These are phyloP conservation scores for Trochalopteron elliotii DNA, from an alignment of 2,113 vertebrate genomes.

Conservation along the genomic window DNA sequence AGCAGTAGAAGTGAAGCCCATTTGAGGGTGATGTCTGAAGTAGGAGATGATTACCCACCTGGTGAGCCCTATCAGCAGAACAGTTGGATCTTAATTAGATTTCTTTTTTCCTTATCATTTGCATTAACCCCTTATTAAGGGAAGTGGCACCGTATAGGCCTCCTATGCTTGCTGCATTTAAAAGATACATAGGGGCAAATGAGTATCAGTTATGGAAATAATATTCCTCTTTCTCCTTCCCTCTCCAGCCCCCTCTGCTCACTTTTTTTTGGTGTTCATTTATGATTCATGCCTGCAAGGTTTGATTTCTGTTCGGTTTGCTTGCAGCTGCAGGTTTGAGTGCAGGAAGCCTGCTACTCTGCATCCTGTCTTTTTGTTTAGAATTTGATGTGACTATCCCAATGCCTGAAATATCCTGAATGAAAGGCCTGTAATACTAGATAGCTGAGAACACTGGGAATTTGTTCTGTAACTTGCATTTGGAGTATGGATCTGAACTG, in stretches of 20 bases:
- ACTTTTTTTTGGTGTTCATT: not conserved
- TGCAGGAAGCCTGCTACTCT: not conserved
- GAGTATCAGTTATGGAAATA: not conserved
- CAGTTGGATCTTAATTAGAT: constrained; percentile 65
- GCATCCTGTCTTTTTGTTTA: not conserved
- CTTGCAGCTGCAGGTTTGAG: not conserved
- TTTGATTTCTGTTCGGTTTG: not conserved
- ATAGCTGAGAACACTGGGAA: not conserved
- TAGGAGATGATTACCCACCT: constrained; percentile 50
- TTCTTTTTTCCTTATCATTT: constrained; percentile 15
- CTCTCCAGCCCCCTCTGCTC: not conserved
- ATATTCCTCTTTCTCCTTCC: not conserved
- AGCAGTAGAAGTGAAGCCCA: not conserved
- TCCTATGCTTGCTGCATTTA: constrained; percentile 15
- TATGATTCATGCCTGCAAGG: not conserved
- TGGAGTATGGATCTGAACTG: not conserved
- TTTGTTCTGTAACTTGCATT: not conserved
- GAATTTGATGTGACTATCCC: not conserved
- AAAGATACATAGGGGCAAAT: not conserved
- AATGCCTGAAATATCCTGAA: not conserved
- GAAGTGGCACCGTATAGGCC: not conserved
- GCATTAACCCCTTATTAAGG: constrained; percentile 47
- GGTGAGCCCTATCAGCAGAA: constrained; percentile 52
- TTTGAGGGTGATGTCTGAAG: constrained; percentile 23
- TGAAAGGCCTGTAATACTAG: not conserved